phyloP scores from a whole-genome alignment of 2,797 vertebrate species.

The Jordanella pulchra region DNA sequence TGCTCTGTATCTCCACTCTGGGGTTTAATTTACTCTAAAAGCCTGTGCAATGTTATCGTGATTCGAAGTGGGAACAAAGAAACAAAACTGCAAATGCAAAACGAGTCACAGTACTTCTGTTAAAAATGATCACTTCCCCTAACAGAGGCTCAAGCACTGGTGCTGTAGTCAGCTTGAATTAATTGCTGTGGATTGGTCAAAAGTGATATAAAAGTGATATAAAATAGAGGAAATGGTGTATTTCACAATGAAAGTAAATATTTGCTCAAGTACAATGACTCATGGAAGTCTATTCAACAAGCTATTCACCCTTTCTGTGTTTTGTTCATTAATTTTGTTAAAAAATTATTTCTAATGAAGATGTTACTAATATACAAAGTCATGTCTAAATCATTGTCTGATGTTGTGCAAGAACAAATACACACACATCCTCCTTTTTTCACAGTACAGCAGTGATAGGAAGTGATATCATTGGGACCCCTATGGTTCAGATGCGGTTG shows the following conservation, averaged over 20 bases:
- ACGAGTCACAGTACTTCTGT: neutral
- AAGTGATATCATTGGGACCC: slow-evolving; percentile 59
- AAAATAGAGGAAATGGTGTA: neutral
- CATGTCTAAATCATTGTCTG: slow-evolving; percentile 26
- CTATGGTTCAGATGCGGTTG: slow-evolving; percentile 27
- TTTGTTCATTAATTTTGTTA: too few species aligned
- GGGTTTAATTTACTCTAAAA: slow-evolving; percentile 40
- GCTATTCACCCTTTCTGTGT: slow-evolving; percentile 42
- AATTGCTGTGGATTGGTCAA: neutral
- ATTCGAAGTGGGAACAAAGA: slow-evolving; percentile 37
- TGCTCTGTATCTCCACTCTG: neutral
- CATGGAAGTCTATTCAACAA: slow-evolving; percentile 5
- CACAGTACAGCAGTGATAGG: slow-evolving; percentile 50
- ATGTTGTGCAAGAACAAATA: slow-evolving; percentile 30
- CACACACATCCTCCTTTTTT: neutral
- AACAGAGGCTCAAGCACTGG: slow-evolving; percentile 7
- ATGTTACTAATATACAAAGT: slow-evolving; percentile 6
- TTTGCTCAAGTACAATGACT: slow-evolving; percentile 19
- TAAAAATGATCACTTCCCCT: slow-evolving; percentile 39
- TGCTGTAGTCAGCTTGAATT: neutral
- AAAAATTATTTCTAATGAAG: slow-evolving; percentile 42
- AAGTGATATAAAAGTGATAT: neutral
- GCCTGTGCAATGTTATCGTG: slow-evolving; percentile 27
- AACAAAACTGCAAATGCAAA: slow-evolving; percentile 6
- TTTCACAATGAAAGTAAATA: slow-evolving; percentile 10